phyloP scores from a whole-genome alignment of 2,797 vertebrate genomes.

The Gymnoscopelus braueri region DNA sequence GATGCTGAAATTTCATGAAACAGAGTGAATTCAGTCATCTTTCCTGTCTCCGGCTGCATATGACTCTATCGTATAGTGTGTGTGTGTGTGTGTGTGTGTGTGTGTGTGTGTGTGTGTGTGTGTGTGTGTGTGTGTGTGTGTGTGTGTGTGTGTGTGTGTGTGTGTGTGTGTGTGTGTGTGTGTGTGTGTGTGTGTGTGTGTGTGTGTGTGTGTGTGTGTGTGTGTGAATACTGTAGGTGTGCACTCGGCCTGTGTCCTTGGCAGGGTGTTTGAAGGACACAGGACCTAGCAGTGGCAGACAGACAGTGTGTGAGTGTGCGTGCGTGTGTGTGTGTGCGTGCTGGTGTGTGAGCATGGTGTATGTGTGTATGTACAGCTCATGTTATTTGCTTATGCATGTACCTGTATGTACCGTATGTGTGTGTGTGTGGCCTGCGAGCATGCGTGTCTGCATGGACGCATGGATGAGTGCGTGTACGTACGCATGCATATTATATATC shows the following conservation, averaged over 20 bases:
- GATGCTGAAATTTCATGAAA: constrained; percentile 40
- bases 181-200: constrained; percentile 15
- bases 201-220: constrained; percentile 15
- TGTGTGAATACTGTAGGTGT: constrained; percentile 2
- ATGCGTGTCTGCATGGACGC: not conserved
- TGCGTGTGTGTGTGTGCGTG: constrained; percentile 26
- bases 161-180: constrained; percentile 24
- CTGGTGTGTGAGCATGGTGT: constrained; percentile 13
- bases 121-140: constrained; percentile 7
- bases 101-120: constrained; percentile 27
- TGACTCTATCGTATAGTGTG: constrained; percentile 40
- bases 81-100: constrained; percentile 35
- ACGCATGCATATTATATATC: not conserved
- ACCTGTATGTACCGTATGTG: constrained; percentile 4
- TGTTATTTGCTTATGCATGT: not conserved
- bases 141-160: constrained; percentile 21
- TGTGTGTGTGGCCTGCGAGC: not conserved
- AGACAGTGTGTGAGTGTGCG: constrained; percentile 30
- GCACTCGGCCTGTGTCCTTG: constrained; percentile 59
- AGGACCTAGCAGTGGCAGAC: constrained; percentile 45
- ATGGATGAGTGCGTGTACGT: not conserved
- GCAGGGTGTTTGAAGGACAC: constrained; percentile 67
- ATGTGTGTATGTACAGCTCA: constrained; percentile 2
- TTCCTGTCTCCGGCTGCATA: constrained; percentile 27
- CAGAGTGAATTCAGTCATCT: constrained; percentile 44